A percentile compares a stretch with the other conserved stretches of the same genome.
Evolutionary conservation across 2,797 vertebrate genomes (phyloP).

Genomic region (Pseudotriccus pelzelni): DNA sequence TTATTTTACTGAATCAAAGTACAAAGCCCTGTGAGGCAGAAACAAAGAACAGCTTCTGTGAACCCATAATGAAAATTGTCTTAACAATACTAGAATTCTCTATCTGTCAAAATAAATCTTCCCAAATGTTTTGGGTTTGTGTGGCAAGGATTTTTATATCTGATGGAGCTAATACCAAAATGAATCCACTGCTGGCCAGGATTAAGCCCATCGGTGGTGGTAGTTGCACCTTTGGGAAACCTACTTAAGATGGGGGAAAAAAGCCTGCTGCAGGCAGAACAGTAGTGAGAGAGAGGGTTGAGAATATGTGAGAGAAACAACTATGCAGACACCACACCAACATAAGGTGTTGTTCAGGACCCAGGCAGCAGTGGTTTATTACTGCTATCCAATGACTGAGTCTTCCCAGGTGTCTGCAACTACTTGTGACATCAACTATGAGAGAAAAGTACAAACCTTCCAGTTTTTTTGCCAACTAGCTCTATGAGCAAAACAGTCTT

Average conservation of each 20-base stretch:
- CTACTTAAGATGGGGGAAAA: background rate
- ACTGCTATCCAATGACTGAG: background rate
- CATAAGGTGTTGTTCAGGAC: background rate
- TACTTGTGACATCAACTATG: background rate
- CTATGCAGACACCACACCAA: background rate
- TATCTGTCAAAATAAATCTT: background rate
- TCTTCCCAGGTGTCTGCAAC: background rate
- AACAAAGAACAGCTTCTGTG: background rate
- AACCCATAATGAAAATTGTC: background rate
- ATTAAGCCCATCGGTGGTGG: accelerated
- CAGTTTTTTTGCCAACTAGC: background rate
- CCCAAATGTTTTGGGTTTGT: background rate
- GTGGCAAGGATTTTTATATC: background rate
- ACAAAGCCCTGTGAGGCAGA: background rate
- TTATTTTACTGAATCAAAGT: background rate
- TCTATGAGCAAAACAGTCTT: background rate
- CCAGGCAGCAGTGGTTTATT: background rate
- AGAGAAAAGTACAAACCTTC: background rate
- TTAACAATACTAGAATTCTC: background rate
- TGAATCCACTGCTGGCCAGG: accelerated
- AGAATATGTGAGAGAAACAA: background rate
- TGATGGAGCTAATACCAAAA: background rate
- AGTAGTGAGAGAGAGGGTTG: too few relatives aligned
- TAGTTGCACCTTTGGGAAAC: background rate
- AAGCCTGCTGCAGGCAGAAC: background rate